Percentiles rank a stretch among this genome's conserved stretches.
phyloP scores from a whole-genome alignment of 2,888 invertebrate genomes.

The Drosophila falleni region DNA sequence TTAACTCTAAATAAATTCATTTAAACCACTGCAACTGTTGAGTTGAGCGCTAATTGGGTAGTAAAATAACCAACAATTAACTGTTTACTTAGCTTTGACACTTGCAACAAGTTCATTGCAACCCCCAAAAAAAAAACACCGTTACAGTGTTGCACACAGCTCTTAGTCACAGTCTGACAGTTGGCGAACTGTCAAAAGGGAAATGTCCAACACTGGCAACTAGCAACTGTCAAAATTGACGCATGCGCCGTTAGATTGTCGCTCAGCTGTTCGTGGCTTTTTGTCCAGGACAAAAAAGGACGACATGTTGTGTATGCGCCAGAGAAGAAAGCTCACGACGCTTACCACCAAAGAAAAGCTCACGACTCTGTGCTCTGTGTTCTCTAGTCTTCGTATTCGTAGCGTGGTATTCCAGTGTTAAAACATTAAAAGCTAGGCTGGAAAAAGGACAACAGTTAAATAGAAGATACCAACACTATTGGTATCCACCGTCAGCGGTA shows the following conservation, averaged over 20 bases:
- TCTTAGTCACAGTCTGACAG: slow-evolving; percentile 20
- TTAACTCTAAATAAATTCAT: not conserved
- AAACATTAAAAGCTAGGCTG: slow-evolving; percentile 77
- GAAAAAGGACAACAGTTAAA: slow-evolving; percentile 78
- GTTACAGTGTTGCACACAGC: slow-evolving; percentile 8
- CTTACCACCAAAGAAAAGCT: slow-evolving; percentile 29
- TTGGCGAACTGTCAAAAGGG: slow-evolving; percentile 38
- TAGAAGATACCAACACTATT: slow-evolving; percentile 82
- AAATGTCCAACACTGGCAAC: slow-evolving; percentile 14
- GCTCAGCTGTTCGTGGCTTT: slow-evolving; percentile 58
- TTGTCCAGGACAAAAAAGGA: slow-evolving; percentile 61
- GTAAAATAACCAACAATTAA: slow-evolving; percentile 27
- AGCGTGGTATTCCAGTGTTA: slow-evolving; percentile 66
- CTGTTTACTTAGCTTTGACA: slow-evolving; percentile 6
- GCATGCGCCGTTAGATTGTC: slow-evolving; percentile 53
- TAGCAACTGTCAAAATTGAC: slow-evolving; percentile 36
- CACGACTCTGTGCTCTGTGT: slow-evolving; percentile 19
- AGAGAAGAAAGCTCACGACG: slow-evolving; percentile 44
- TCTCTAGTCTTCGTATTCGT: slow-evolving; percentile 29
- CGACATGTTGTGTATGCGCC: slow-evolving; percentile 41
- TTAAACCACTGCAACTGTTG: not conserved
- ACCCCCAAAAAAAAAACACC: slow-evolving; percentile 15
- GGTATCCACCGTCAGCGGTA: slow-evolving; percentile 67
- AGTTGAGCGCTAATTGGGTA: slow-evolving; percentile 12
- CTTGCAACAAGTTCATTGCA: slow-evolving; percentile 56